Evolutionary conservation across 2,797 vertebrate species (phyloP), one percentile per base, ranked within the genome.

Genomic region (Enteromius radiatus): DNA sequence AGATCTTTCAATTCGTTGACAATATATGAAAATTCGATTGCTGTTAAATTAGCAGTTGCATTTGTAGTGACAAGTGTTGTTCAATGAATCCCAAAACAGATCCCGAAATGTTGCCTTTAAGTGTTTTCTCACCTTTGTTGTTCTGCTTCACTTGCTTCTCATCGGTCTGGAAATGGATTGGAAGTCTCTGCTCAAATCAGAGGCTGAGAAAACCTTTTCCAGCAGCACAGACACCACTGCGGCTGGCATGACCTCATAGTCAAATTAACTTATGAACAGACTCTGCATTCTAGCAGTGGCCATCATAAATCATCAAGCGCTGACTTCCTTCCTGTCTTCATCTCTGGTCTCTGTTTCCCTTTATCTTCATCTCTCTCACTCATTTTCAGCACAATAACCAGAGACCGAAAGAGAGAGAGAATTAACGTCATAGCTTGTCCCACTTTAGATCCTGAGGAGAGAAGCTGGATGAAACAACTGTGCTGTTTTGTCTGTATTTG

Each of bases 341-440:
- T 74, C 67, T 84, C 26, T 74, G 43, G 38, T 71, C 78, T 78
- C 80, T 61, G 47, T 63, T 26, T 81, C 71, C 26, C 36, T 73
- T 73, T 36, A 17, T 82, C 71, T 56, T 63, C 63, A 78, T 81
- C 61, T 75, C 67, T 26, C 52, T 78, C 45, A 11, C 19, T 74
- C 52, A 64, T 71, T 73, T 74, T 68, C 69, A 73, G 69, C 11
- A 52, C 76, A 71, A 76, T 79, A 80, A 84, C 87, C 49, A 70
- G 47, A 54, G 63, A 77, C 84, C 85, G 71, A 33, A 54, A 45
- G 65, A 77, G 69, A 17, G 45, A 49, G 47, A 49, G 47, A 49
- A 23, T 61, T 67, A 76, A 82, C 84, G 75, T 86, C 86, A 83
- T 64, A 70, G 49, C 64, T 77, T 86, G 86, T 85, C 88, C 88